These are phyloP conservation scores for Drosophila acutilabella DNA, from an alignment of 2,888 invertebrate species.

Conservation along the genomic window DNA sequence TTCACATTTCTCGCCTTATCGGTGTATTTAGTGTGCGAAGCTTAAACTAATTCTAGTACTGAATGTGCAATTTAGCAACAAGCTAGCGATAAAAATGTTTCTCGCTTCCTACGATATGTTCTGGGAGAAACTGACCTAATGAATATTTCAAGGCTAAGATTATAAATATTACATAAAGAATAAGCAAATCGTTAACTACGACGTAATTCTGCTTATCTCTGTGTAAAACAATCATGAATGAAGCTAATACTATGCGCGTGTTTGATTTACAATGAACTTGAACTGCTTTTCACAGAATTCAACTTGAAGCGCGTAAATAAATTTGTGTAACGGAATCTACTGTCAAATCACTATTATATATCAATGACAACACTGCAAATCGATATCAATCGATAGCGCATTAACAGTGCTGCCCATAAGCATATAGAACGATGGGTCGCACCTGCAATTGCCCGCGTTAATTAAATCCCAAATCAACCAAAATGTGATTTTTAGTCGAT, in stretches of 20 bases:
- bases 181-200: slow-evolving; percentile 26
- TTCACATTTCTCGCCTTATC: slow-evolving; percentile 60
- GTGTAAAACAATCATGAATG: slow-evolving; percentile 25
- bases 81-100: slow-evolving; percentile 55
- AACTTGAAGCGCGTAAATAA: slow-evolving; percentile 26
- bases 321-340: slow-evolving; percentile 34
- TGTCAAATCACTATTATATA: slow-evolving; percentile 24
- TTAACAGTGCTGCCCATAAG: slow-evolving; percentile 40
- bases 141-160: slow-evolving; percentile 41
- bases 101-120: slow-evolving; percentile 25
- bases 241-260: slow-evolving; percentile 4
- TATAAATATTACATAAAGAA: slow-evolving; percentile 33
- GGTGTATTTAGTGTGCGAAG: slow-evolving; percentile 53
- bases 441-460: background rate
- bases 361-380: slow-evolving; percentile 21
- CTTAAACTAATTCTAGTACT: slow-evolving; percentile 43
- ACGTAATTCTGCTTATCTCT: slow-evolving; percentile 51
- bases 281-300: background rate
- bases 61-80: slow-evolving; percentile 33
- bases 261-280: slow-evolving; percentile 33
- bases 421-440: background rate
- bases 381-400: slow-evolving; percentile 33
- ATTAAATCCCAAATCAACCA: slow-evolving; percentile 1
- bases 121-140: slow-evolving; percentile 46
- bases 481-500: background rate